Base-by-base conservation (phyloP, 2,797 vertebrate species). In the Channallabes apus region DNA sequence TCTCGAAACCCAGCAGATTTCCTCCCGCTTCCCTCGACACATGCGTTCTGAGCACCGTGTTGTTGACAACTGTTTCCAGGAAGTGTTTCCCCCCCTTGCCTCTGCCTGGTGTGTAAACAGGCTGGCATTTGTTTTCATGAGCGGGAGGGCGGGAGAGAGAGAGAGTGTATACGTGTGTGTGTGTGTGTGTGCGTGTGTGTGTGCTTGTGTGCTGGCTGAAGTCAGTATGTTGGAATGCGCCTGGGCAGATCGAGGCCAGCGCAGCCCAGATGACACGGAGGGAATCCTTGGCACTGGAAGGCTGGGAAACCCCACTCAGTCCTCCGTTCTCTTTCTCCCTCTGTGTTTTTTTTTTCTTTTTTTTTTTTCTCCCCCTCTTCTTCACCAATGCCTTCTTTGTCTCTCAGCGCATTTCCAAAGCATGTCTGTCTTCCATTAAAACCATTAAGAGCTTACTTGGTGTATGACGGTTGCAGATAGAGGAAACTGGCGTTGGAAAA, bases 271-370 rank as follows among this genome's bases (percentile, higher is more conserved):
- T 94, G 94, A 93, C 94, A 94, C 92, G 86, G 90, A 95, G 94
- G 96, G 95, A 95, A 96, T 96, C 96, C 96, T 95, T 95, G 94
- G 94, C 94, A 94, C 91, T 88, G 90, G 75, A 91, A 7, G 88
- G 91, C 91, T 90, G 94, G 96, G 96, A 93, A 96, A 95, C 93
- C 95, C 95, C 91, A 32, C 87, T 92, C 88, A 89, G 81, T 89
- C 90, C 86, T 80, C 88, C 54, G 86, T 84, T 65, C 82, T 82
- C 54, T 86, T 84, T 65, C 82, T 83, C 84, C 38, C 76, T 17
- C 38, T 61, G 41, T 62, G 22, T 82, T 58, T 80, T 82, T 51
- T 72, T 51, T 77, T 82, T 58, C 76, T 67, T 85, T 82, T 51
- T 56, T 77, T 80, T 58, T 76, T 67, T 84, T 81, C 59, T 77